Conservation (phyloP, 2,888 invertebrate species). For the Anagyrus pseudococci region DNA sequence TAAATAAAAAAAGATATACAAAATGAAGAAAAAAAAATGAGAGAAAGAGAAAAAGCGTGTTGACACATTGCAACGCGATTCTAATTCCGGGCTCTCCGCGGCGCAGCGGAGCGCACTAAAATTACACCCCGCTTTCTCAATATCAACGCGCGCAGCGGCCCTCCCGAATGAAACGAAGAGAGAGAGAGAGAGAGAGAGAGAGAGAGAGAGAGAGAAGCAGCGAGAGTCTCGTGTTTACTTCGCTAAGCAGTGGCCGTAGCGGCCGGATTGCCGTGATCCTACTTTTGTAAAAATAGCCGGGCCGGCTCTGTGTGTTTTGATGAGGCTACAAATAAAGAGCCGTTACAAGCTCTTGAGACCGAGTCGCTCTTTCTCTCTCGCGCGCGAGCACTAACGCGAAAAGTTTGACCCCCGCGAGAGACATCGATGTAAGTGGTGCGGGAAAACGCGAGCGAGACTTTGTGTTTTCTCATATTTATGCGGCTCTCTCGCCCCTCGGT, state of each 20-base stretch:
- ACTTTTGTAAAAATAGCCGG: slow-evolving; percentile 23
- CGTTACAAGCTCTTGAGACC: slow-evolving; percentile 9
- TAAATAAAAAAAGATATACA: too few relatives aligned
- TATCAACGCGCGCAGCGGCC: too few relatives aligned
- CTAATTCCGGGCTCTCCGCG: neutral
- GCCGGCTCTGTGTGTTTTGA: neutral
- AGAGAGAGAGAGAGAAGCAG: neutral
- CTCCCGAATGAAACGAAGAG: too few relatives aligned
- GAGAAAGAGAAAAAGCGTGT: neutral
- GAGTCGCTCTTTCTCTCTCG: neutral
- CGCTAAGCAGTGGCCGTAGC: slow-evolving; percentile 1
- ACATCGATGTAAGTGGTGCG: too few relatives aligned
- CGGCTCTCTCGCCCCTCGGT: slow-evolving; percentile 31
- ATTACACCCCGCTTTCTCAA: slow-evolving; percentile 17
- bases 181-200: neutral
- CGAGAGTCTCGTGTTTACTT: slow-evolving; percentile 8
- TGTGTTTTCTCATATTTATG: slow-evolving; percentile 42
- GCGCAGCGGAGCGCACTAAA: slow-evolving; percentile 2
- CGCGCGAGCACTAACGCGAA: slow-evolving; percentile 41
- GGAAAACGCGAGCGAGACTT: slow-evolving; percentile 30
- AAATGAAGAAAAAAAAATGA: neutral
- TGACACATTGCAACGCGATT: neutral
- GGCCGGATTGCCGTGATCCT: neutral
- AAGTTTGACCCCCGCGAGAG: slow-evolving; percentile 40
- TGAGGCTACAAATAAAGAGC: neutral